Conservation (phyloP, 2,113 vertebrate species). For the Lagopus muta region DNA sequence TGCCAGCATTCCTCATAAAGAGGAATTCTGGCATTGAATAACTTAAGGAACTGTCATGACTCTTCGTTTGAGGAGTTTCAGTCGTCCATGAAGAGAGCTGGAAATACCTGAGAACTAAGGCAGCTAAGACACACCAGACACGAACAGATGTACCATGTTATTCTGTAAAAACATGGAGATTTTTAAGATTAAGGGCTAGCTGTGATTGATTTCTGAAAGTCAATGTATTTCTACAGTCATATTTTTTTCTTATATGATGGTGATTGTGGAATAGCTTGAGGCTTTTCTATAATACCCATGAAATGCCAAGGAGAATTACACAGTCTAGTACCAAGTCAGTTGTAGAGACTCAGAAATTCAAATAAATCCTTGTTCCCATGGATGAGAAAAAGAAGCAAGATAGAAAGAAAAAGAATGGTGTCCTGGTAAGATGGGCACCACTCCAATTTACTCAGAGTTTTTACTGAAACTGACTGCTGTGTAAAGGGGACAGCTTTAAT, state of each 20-base stretch:
- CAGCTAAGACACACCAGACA: background rate
- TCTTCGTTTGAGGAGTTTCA: background rate
- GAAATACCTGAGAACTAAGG: background rate
- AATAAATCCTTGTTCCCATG: background rate
- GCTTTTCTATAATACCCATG: slow-evolving; percentile 27
- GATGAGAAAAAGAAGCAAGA: background rate
- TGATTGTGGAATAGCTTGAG: slow-evolving; percentile 20
- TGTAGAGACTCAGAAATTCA: background rate
- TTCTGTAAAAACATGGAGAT: background rate
- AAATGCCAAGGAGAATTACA: slow-evolving; percentile 38
- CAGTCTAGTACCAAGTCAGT: background rate
- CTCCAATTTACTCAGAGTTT: background rate
- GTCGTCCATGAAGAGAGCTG: background rate
- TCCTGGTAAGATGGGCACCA: background rate
- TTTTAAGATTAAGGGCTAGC: slow-evolving; percentile 4
- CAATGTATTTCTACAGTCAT: background rate
- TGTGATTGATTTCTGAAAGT: slow-evolving; percentile 13
- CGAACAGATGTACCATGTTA: background rate
- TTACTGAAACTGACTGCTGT: background rate
- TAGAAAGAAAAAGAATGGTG: background rate
- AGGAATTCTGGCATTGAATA: background rate
- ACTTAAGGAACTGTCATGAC: background rate
- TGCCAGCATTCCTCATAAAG: background rate
- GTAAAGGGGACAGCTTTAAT: background rate
- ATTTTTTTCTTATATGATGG: background rate